Percentiles rank a stretch among this genome's conserved stretches.
Evolutionary conservation across 2,113 vertebrate genomes (phyloP).

Genomic region (Cardinalis cardinalis): DNA sequence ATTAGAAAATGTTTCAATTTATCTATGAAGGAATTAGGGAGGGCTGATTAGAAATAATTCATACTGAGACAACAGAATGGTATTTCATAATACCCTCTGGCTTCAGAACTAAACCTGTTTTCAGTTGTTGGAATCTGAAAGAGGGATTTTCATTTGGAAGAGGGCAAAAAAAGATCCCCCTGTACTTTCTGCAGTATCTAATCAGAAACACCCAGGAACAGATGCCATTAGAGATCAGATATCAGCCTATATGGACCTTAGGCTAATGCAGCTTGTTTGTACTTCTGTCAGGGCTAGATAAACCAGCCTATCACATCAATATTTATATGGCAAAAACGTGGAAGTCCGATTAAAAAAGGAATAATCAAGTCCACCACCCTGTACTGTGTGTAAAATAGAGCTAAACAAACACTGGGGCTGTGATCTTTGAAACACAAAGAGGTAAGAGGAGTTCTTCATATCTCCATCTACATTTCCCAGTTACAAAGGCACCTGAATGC

Average conservation of each 20-base stretch:
- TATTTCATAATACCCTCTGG: neutral
- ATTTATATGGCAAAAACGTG: conserved; percentile 44
- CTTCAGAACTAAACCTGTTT: neutral
- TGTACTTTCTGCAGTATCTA: neutral
- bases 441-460: conserved; percentile 58
- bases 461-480: conserved; percentile 69
- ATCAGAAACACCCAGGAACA: conserved; percentile 16
- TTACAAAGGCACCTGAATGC: conserved; percentile 73
- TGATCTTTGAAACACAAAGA: conserved; percentile 66
- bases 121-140: neutral
- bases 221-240: conserved; percentile 15
- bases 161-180: neutral
- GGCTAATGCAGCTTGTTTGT: conserved; percentile 37
- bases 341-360: conserved; percentile 45
- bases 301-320: conserved; percentile 58
- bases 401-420: conserved; percentile 64
- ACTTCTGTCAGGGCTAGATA: conserved; percentile 42
- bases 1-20: neutral
- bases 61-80: neutral
- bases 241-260: neutral
- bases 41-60: neutral
- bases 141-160: neutral
- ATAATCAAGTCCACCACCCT: conserved; percentile 28
- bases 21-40: neutral
- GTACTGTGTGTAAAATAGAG: conserved; percentile 45